Conservation (phyloP, 2,888 invertebrate species). For the Synergus gifuensis region DNA sequence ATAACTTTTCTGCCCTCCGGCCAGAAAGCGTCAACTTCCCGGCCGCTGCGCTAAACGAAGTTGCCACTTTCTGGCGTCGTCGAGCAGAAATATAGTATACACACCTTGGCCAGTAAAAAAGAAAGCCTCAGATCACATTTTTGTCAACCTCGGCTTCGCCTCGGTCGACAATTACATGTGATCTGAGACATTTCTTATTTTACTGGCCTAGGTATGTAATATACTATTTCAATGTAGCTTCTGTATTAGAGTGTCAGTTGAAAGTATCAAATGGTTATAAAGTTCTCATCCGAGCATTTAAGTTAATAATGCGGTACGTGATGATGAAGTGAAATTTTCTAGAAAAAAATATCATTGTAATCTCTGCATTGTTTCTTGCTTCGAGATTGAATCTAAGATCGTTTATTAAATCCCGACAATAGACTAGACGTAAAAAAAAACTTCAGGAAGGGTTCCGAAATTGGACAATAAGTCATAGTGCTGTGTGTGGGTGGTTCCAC, state of each 20-base stretch:
- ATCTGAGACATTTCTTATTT: too few relatives aligned
- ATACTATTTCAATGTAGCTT: too few relatives aligned
- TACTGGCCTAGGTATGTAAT: too few relatives aligned
- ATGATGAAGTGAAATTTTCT: constrained; percentile 14
- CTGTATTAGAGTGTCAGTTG: background rate
- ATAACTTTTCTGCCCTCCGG: too few relatives aligned
- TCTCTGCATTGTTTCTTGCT: background rate
- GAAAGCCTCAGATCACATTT: too few relatives aligned
- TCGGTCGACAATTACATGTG: too few relatives aligned
- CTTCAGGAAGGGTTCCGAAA: background rate
- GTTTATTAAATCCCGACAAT: background rate
- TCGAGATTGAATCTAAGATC: background rate
- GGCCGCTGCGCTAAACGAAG: too few relatives aligned
- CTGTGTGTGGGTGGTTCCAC: constrained; percentile 2
- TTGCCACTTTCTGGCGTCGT: too few relatives aligned
- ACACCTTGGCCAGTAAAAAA: too few relatives aligned
- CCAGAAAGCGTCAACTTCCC: too few relatives aligned
- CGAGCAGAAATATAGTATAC: too few relatives aligned
- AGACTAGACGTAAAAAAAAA: background rate
- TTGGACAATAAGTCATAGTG: background rate
- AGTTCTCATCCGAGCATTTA: constrained; percentile 1
- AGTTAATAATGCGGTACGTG: constrained; percentile 28
- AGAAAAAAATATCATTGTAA: background rate
- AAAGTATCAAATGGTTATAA: constrained; percentile 14
- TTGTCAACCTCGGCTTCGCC: too few relatives aligned